Conservation (phyloP, 2,797 vertebrate genomes). For the Myioborus melanocephalus region DNA sequence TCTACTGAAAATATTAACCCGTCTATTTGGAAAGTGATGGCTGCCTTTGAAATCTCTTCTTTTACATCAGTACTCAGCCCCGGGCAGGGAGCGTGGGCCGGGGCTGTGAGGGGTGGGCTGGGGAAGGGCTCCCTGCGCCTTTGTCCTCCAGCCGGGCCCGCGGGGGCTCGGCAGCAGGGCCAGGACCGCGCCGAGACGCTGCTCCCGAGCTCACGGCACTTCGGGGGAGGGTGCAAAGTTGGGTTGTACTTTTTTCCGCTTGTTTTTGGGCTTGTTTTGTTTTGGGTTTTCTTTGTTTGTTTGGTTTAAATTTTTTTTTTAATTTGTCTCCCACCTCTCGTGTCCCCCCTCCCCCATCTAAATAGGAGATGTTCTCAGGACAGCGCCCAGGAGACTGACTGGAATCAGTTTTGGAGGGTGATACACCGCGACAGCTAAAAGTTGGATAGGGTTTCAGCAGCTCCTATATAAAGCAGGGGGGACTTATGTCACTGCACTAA, state of each 20-base stretch:
- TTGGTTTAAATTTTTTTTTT: neutral
- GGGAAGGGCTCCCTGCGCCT: conserved; percentile 2
- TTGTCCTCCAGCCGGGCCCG: conserved; percentile 15
- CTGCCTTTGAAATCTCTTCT: conserved; percentile 61
- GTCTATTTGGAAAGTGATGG: conserved; percentile 58
- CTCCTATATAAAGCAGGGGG: conserved; percentile 90
- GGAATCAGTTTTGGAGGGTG: conserved; percentile 78
- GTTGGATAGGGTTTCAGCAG: conserved; percentile 95
- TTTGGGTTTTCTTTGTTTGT: neutral
- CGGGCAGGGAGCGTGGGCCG: neutral
- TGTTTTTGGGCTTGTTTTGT: neutral
- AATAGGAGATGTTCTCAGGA: conserved; percentile 72
- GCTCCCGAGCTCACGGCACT: accelerated
- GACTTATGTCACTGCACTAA: conserved; percentile 94
- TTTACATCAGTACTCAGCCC: conserved; percentile 55
- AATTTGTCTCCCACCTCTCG: neutral
- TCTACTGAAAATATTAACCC: conserved; percentile 50
- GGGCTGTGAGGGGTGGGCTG: neutral
- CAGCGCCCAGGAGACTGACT: conserved; percentile 70
- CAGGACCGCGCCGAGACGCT: accelerated
- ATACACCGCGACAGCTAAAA: conserved; percentile 88
- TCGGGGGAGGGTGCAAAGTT: neutral
- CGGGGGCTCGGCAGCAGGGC: neutral
- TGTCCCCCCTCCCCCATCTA: conserved; percentile 26
- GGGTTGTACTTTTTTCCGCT: neutral